Evolutionary conservation across 2,888 invertebrate species (phyloP).

Genomic region (Rhimphoctona megacephalus): DNA sequence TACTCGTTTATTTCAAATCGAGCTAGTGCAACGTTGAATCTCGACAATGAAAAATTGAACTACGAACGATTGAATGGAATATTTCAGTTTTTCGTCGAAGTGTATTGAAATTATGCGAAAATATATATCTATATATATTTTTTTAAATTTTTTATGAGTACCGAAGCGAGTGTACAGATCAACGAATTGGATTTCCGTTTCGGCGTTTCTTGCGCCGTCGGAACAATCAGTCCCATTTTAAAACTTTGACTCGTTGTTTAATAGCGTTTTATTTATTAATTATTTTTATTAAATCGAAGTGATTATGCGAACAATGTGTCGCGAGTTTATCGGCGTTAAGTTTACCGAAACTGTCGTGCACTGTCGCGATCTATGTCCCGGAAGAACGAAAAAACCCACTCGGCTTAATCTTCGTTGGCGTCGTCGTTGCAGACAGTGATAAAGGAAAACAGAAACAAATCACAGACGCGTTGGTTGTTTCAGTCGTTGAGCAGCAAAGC

Average conservation of each 20-base stretch:
- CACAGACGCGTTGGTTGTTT: conserved; percentile 79
- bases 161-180: background rate
- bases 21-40: background rate
- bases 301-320: conserved; percentile 45
- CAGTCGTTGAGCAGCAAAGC: conserved; percentile 80
- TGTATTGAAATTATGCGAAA: background rate
- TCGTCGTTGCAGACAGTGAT: conserved; percentile 72
- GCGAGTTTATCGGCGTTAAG: conserved; percentile 13
- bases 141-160: background rate
- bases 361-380: conserved; percentile 57
- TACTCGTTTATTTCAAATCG: background rate
- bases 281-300: background rate
- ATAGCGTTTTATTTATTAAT: background rate
- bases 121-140: background rate
- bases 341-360: conserved; percentile 4
- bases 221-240: background rate
- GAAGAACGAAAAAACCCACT: conserved; percentile 53
- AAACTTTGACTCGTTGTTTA: background rate
- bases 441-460: conserved; percentile 1
- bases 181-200: background rate
- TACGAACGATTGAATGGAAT: background rate
- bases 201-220: background rate
- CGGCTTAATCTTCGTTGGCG: conserved; percentile 50
- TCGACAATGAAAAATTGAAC: background rate
- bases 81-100: background rate